Evolutionary conservation across 2,888 invertebrate species (phyloP), one percentile per base, ranked within the genome.

Genomic region (Deilephila porcellus): DNA sequence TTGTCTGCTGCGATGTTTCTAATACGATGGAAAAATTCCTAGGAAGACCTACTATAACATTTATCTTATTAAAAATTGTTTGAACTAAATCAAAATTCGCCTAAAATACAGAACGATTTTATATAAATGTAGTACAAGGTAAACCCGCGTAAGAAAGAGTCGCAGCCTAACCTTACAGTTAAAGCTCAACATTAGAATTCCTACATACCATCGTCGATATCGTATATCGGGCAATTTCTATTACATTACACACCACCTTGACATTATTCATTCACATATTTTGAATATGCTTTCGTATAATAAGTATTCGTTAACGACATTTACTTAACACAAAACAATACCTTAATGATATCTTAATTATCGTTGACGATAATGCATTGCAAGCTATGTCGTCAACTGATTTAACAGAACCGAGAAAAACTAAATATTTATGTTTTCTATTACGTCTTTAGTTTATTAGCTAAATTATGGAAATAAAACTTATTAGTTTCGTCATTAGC

Each of bases 191-290:
- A 63, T 34, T 37, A 62, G 63, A 63, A 63, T 34, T 63, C 34
- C 37, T n/a, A 63, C 32, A 63, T 37, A 20, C 37, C 37, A 34
- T 34, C 32, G 19, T 34, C 34, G 63, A 63, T 63, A 63, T 63
- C n/a, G 63, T 34, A 34, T 63, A 63, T 63, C 63, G 34, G 63
- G 63, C 19, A 34, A 63, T 63, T 63, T 37, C 29, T 63, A 37
- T 63, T n/a, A 63, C 63, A n/a, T 63, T 34, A 63, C 63, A n/a
- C 32, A n/a, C 8, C 4, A 63, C 63, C 76, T 80, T 79, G 78
- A 78, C 63, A 63, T 19, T 62, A 32, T 62, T 62, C 62, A 32
- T 62, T 1, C 32, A 19, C 62, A 32, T 32, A 62, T 29, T 62
- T 62, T 62, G 5, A 56, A n/a, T 19, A n/a, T 56, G 6, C 6